These are phyloP conservation scores for Caenorhabditis elegans DNA, from an alignment of 1,140 invertebrate species.

Conservation along the genomic window WBcel235 BX284606.5:5798501-5799000, in stretches of 20 bases:
- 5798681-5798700: constrained; percentile 6
- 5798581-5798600: too few relatives aligned
- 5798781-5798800: constrained; percentile 10
- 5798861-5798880: background rate
- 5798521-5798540: too few relatives aligned
- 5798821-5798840: background rate
- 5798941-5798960: background rate
- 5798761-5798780: constrained; percentile 24
- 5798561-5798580: too few relatives aligned
- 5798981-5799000: constrained; percentile 7
- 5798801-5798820: background rate
- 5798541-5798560: too few relatives aligned
- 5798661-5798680: too few relatives aligned
- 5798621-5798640: too few relatives aligned
- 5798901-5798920: background rate
- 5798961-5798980: background rate
- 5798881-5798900: background rate
- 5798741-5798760: constrained; percentile 29
- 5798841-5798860: background rate
- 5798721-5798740: constrained; percentile 17
- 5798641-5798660: too few relatives aligned
- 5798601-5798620: too few relatives aligned
- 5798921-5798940: background rate
- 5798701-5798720: background rate
- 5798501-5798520: too few relatives aligned